A percentile compares a stretch with the other conserved stretches of the same genome.
Conservation (phyloP, 1,140 invertebrate species). For the Triops cancriformis region DNA sequence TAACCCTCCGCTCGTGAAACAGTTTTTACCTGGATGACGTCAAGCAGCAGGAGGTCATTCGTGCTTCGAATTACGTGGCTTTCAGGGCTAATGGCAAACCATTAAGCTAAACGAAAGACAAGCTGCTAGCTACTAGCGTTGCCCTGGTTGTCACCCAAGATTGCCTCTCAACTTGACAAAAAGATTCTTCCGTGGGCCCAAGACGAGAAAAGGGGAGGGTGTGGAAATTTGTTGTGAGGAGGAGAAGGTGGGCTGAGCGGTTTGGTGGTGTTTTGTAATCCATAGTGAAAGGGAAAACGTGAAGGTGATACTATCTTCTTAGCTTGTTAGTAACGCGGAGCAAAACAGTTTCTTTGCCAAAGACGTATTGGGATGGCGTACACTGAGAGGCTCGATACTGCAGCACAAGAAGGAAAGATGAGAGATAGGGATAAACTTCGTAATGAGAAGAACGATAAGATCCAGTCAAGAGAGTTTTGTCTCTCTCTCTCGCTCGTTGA, state of each 20-base stretch:
- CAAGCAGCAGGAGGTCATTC: neutral
- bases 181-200: neutral
- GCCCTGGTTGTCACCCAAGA: neutral
- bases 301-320: neutral
- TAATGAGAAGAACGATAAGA: slow-evolving; percentile 2
- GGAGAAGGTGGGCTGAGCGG: neutral
- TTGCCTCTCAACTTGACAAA: neutral
- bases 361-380: neutral
- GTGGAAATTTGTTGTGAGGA: neutral
- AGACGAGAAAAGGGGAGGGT: neutral
- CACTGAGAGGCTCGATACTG: neutral
- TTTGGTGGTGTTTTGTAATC: neutral
- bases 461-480: neutral
- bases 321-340: neutral
- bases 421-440: neutral
- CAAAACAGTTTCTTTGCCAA: neutral
- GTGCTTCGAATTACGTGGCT: neutral
- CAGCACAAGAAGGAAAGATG: neutral
- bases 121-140: neutral
- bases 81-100: slow-evolving; percentile 10
- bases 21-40: slow-evolving; percentile 13
- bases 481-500: neutral
- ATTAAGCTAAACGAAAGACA: slow-evolving; percentile 14
- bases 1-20: neutral
- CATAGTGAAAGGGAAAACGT: neutral